phyloP scores from a whole-genome alignment of 1,140 invertebrate genomes.

The Oreohelix idahoensis region DNA sequence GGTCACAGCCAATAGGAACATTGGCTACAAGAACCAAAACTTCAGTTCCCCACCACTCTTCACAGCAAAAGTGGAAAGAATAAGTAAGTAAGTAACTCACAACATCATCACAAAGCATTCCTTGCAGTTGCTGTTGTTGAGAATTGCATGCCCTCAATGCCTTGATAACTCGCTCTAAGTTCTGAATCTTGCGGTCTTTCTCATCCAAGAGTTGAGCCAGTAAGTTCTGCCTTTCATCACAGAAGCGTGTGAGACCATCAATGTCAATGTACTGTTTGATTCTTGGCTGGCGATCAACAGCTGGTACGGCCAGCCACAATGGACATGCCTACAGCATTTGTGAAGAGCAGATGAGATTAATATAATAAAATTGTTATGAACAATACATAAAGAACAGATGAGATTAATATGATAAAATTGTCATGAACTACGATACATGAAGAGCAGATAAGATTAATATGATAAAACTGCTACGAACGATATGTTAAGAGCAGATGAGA shows the following conservation, averaged over 20 bases:
- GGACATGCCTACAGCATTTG: neutral
- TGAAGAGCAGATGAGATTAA: no score
- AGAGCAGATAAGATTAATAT: no score
- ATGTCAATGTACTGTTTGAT: conserved; percentile 26
- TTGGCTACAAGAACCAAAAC: no score
- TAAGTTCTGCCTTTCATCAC: conserved; percentile 29
- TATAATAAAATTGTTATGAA: no score
- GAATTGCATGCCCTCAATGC: neutral
- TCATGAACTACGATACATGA: no score
- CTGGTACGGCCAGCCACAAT: neutral
- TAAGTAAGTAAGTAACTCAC: neutral
- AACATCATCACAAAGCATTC: neutral
- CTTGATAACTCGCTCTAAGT: neutral
- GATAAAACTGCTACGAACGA: no score
- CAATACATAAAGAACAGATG: no score
- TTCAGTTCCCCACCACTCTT: no score
- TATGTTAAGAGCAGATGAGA: no score
- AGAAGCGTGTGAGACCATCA: conserved; percentile 23
- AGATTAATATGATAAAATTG: no score
- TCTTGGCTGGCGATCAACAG: neutral
- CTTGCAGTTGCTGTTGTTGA: neutral
- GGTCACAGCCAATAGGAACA: no score
- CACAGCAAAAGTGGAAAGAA: no score
- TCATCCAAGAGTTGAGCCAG: neutral
- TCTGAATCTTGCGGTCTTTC: conserved; percentile 19